Evolutionary conservation across 2,113 vertebrate species (phyloP).

Genomic region (Sinosuthora webbiana): DNA sequence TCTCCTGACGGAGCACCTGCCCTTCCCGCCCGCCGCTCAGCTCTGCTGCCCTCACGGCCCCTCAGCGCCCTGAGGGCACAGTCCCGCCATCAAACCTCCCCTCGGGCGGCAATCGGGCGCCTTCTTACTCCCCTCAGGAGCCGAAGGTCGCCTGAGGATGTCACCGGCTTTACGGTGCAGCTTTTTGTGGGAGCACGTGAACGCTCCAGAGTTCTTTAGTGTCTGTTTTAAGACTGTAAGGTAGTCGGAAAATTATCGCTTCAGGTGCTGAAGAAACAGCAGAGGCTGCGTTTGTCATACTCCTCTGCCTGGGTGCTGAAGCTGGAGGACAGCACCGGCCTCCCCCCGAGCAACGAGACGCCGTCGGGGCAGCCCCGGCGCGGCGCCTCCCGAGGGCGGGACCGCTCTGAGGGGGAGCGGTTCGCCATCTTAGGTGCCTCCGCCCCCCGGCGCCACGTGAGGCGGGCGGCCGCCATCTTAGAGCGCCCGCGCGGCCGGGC

Average conservation of each 20-base stretch:
- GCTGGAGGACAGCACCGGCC: rapidly evolving
- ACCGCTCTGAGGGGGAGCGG: not conserved
- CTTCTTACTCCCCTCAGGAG: rapidly evolving
- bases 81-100: rapidly evolving
- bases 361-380: rapidly evolving
- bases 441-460: slow-evolving; percentile 29
- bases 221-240: not conserved
- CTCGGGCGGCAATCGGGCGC: rapidly evolving
- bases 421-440: slow-evolving; percentile 53
- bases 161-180: not conserved
- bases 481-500: not conserved
- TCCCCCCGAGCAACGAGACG: rapidly evolving
- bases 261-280: too few species aligned
- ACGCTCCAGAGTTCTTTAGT: not conserved
- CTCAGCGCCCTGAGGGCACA: not conserved
- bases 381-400: rapidly evolving
- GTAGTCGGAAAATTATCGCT: not conserved
- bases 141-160: rapidly evolving
- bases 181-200: not conserved
- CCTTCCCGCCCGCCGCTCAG: not conserved
- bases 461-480: slow-evolving; percentile 37
- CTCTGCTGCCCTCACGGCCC: too few species aligned
- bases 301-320: rapidly evolving
- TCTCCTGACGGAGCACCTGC: not conserved
- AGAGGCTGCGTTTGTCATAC: rapidly evolving